These are phyloP conservation scores for Molossus alvarezi DNA, from an alignment of 2,797 vertebrate species.

Conservation along the genomic window DNA sequence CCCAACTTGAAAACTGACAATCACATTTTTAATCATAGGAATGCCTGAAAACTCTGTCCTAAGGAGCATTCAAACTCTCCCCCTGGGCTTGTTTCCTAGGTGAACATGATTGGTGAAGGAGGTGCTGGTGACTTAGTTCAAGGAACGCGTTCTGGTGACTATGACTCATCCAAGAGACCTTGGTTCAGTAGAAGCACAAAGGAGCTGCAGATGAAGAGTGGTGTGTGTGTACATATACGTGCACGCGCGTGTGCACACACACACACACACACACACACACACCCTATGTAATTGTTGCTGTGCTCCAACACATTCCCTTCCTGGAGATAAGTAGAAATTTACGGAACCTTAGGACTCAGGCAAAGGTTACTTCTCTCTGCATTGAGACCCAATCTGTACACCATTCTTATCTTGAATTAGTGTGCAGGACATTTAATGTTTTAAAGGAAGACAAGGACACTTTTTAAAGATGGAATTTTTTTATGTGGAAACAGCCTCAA, in stretches of 20 bases:
- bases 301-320: background rate
- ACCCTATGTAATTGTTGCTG: background rate
- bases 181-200: slow-evolving; percentile 51
- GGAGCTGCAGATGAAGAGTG: background rate
- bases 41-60: background rate
- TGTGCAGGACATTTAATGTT: background rate
- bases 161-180: slow-evolving; percentile 13
- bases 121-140: slow-evolving; percentile 45
- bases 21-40: background rate
- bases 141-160: slow-evolving; percentile 36
- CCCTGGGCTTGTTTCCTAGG: slow-evolving; percentile 41
- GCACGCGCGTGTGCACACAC: background rate
- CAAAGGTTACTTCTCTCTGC: background rate
- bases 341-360: background rate
- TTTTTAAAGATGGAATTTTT: slow-evolving; percentile 15
- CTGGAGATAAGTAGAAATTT: background rate
- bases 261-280: background rate
- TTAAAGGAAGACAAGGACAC: background rate
- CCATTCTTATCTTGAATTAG: background rate
- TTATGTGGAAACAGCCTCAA: background rate
- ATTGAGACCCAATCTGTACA: background rate
- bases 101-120: slow-evolving; percentile 14
- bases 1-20: background rate
- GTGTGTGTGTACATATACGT: background rate
- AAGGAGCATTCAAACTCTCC: background rate